phyloP scores from a whole-genome alignment of 1,140 invertebrate species.

The Proctacanthus coquilletti region DNA sequence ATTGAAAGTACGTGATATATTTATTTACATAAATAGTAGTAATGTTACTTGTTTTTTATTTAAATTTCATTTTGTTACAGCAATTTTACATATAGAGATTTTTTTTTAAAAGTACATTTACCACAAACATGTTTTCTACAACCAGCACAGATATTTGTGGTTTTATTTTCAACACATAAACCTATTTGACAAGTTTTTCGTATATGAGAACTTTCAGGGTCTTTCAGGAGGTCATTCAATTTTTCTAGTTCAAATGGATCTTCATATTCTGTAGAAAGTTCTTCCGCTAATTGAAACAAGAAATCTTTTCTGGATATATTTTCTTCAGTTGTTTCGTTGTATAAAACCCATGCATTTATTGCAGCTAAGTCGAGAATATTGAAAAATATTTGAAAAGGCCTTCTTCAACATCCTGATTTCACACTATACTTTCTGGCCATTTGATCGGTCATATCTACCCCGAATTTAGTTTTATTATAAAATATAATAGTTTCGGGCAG shows the following conservation, averaged over 20 bases:
- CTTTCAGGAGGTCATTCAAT: background rate
- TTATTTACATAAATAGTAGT: background rate
- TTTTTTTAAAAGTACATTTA: background rate
- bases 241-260: too few species aligned
- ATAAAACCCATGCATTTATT: too few species aligned
- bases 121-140: constrained; percentile 1
- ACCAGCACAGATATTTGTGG: too few species aligned
- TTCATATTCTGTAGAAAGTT: too few species aligned
- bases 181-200: background rate
- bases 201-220: background rate
- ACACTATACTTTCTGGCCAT: constrained; percentile 11
- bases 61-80: background rate
- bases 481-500: too few species aligned
- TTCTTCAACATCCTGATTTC: constrained; percentile 12
- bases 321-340: too few species aligned
- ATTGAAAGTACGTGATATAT: background rate
- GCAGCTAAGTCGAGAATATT: background rate
- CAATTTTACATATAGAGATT: background rate
- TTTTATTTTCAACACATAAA: background rate
- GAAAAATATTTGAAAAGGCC: constrained; percentile 8
- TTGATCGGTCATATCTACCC: constrained; percentile 10
- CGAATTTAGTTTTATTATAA: constrained; percentile 13
- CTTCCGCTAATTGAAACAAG: too few species aligned
- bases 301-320: too few species aligned
- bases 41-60: background rate